These are phyloP conservation scores for Nasonia giraulti DNA, from an alignment of 1,140 invertebrate species.

Conservation along the genomic window DNA sequence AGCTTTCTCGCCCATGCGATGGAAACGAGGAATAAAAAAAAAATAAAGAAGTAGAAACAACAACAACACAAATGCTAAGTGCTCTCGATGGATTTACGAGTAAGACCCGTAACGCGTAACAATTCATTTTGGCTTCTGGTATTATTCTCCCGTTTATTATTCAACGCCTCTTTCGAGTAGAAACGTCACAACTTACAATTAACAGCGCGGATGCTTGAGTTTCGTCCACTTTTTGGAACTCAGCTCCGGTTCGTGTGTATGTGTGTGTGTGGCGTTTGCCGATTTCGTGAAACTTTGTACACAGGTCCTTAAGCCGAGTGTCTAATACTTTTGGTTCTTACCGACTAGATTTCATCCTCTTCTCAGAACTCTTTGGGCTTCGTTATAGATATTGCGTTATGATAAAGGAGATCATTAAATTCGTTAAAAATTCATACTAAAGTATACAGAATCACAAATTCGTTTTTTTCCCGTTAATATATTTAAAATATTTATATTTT, in stretches of 20 bases:
- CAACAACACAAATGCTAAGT: slow-evolving; percentile 1
- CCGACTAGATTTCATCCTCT: neutral
- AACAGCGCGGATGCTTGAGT: slow-evolving; percentile 54
- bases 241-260: no score
- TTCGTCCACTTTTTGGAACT: slow-evolving; percentile 40
- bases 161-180: slow-evolving; percentile 63
- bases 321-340: slow-evolving; percentile 38
- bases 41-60: no score
- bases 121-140: slow-evolving; percentile 71
- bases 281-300: slow-evolving; percentile 35
- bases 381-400: neutral
- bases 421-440: neutral
- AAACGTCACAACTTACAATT: slow-evolving; percentile 60
- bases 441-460: neutral
- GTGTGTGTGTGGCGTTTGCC: no score
- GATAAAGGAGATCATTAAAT: neutral
- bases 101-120: slow-evolving; percentile 68
- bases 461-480: neutral
- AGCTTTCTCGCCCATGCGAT: neutral
- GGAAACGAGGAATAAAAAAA: slow-evolving; percentile 6
- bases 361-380: neutral
- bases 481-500: slow-evolving; percentile 8
- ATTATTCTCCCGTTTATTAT: slow-evolving; percentile 53
- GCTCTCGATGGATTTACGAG: slow-evolving; percentile 54
- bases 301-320: neutral